Base-by-base conservation (phyloP, 1,140 invertebrate genomes). In the Drosophila setifemur region DNA sequence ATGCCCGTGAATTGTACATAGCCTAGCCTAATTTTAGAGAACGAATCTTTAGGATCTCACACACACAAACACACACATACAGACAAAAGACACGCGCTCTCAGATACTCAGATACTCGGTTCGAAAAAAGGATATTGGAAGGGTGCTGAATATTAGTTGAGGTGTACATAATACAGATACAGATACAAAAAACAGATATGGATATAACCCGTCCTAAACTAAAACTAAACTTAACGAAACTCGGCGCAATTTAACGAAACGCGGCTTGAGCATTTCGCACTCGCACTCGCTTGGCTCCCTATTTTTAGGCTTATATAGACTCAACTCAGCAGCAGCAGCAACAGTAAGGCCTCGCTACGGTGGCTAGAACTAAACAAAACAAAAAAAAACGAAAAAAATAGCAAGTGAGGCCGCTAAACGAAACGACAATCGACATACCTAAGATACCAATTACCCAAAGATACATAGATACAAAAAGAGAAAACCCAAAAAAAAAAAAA, bases 1-100 rank as follows among this genome's bases (percentile, higher is more conserved):
- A 78, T 71, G 78, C 78, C 73, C 74, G 78, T 83, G 68, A 82
- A 83, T 83, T 82, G 78, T 82, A 82, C 35, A 82, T 82, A 82
- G 60, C 57, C 42, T 63, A 57, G 18, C 25, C 49, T 33, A 57
- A 39, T 39, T 37, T 44, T 53, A 55, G 43, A 49, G 29, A 50
- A 19, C n/a, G n/a, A n/a, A n/a, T n/a, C n/a, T n/a, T n/a, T n/a
- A n/a, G 42, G 43, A 21, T 35, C 25, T 23, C 23, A 29, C 18
- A 21, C 26, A 23, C 11, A 29, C 11, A 21, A 6, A 33, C 28
- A 48, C 8, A 16, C 19, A 14, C 25, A 31, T 11, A 11, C 25
- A 68, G 19, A 50, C 43, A 55, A 14, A 49, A 35, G n/a, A n/a
- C n/a, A n/a, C n/a, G n/a, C n/a, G n/a, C n/a, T n/a, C n/a, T n/a